These are phyloP conservation scores for Recurvirostra avosetta DNA, from an alignment of 2,113 vertebrate species.

Conservation along the genomic window DNA sequence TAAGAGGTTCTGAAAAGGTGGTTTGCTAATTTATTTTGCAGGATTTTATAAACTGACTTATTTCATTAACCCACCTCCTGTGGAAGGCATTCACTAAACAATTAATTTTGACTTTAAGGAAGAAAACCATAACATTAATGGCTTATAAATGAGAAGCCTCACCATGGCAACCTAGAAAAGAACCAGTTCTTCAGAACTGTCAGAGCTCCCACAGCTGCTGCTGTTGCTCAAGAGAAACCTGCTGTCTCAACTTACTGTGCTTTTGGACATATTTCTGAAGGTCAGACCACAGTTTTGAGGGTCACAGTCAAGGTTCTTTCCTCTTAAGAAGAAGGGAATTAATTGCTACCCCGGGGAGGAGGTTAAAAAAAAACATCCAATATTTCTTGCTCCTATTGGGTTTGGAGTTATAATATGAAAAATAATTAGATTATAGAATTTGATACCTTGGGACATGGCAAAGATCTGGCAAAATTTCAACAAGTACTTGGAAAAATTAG, in stretches of 20 bases:
- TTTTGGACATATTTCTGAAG: constrained; percentile 49
- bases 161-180: constrained; percentile 46
- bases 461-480: background rate
- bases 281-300: constrained; percentile 9
- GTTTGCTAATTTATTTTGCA: background rate
- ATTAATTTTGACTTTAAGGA: constrained; percentile 42
- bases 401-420: background rate
- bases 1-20: background rate
- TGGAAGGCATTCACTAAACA: background rate
- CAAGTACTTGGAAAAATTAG: background rate
- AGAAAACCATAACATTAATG: background rate
- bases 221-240: constrained; percentile 14
- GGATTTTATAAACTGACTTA: background rate
- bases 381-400: background rate
- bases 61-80: background rate
- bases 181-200: background rate
- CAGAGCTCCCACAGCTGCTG: background rate
- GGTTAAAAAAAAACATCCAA: background rate
- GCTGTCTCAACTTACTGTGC: constrained; percentile 3
- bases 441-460: background rate
- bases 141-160: constrained; percentile 33
- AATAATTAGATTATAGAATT: background rate
- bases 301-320: constrained; percentile 30
- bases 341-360: background rate
- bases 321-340: constrained; percentile 15